Base-by-base conservation (phyloP, 2,797 vertebrate species). In the Pelochelys cantorii region DNA sequence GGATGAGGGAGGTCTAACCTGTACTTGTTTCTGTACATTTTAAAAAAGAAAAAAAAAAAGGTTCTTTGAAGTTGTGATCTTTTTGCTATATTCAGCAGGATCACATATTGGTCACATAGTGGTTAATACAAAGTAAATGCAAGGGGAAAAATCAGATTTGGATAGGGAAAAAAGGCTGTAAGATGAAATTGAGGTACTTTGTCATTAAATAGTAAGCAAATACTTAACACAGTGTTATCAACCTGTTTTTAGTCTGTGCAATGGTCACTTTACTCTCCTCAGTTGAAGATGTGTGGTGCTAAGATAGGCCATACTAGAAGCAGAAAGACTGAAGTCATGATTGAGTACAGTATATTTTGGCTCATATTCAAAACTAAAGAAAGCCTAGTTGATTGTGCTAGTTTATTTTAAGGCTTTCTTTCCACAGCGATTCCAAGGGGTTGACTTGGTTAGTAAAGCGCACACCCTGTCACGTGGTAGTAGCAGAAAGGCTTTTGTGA, bases 211-310 rank as follows among this genome's bases (percentile, higher is more conserved):
- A 68, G 34, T 68, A 34, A 68, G 34, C 14, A 68, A 18, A n/a
- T 34, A 68, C 62, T 68, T 68, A 68, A 17, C 9, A 18, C 65
- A 68, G 4, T n/a, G 20, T n/a, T n/a, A 20, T 34, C 9, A 68
- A 68, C 15, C 82, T 86, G 85, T 81, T 29, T 60, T 93, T 54
- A 31, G 6, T 87, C 59, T 81, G 27, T 83, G 42, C 62, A 83
- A 12, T 12, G 1, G 31, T 81, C 27, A 42, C 71, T 92, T 90
- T 79, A 29, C 79, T 27, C 71, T 87, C 85, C n/a, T 31, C 57
- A 84, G 34, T 25, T 54, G 23, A 80, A 37, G 5, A 65, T 54
- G 74, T 6, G 20, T 90, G 52, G 22, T 57, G 15, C 17, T 65
- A 65, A 7, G 37, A 37, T 13, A 31, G 29, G 48, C 15, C 77